Percentiles rank a stretch among this genome's conserved stretches.
These are phyloP conservation scores for Hypsopygia costalis DNA, from an alignment of 2,888 invertebrate species.

Conservation along the genomic window DNA sequence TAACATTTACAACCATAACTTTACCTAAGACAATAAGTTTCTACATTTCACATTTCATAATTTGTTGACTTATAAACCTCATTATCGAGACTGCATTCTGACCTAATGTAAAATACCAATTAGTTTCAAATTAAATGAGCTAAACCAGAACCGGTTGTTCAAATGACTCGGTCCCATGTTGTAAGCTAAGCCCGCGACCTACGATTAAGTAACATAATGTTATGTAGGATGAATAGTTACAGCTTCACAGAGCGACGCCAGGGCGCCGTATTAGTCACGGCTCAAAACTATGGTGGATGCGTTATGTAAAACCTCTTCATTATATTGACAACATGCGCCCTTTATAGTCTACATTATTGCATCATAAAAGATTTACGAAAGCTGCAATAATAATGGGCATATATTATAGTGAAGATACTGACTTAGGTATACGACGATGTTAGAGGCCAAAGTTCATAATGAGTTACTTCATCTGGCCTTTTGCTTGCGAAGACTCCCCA, in stretches of 20 bases:
- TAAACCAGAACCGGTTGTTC: slow-evolving; percentile 61
- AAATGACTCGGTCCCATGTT: slow-evolving; percentile 54
- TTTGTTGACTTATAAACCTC: slow-evolving; percentile 50
- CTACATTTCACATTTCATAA: slow-evolving; percentile 42
- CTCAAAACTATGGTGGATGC: background rate
- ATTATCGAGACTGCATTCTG: slow-evolving; percentile 41
- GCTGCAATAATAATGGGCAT: slow-evolving; percentile 5
- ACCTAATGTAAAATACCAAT: slow-evolving; percentile 59
- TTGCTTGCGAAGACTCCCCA: too few species aligned
- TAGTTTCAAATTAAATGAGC: slow-evolving; percentile 69
- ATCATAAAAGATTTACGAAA: slow-evolving; percentile 6
- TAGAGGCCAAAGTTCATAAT: too few species aligned
- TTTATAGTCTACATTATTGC: slow-evolving; percentile 2
- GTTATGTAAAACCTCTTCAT: slow-evolving; percentile 7
- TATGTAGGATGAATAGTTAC: slow-evolving; percentile 50
- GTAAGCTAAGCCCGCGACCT: slow-evolving; percentile 66
- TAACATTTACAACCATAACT: too few species aligned
- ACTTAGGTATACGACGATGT: too few species aligned
- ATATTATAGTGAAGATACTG: background rate
- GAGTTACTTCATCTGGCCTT: too few species aligned
- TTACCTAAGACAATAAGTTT: slow-evolving; percentile 3
- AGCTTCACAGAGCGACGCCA: background rate
- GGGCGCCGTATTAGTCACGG: background rate
- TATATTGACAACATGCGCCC: background rate
- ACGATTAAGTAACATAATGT: slow-evolving; percentile 60